Base-by-base conservation (phyloP, 2,113 vertebrate genomes). In the Trogon surrucura region DNA sequence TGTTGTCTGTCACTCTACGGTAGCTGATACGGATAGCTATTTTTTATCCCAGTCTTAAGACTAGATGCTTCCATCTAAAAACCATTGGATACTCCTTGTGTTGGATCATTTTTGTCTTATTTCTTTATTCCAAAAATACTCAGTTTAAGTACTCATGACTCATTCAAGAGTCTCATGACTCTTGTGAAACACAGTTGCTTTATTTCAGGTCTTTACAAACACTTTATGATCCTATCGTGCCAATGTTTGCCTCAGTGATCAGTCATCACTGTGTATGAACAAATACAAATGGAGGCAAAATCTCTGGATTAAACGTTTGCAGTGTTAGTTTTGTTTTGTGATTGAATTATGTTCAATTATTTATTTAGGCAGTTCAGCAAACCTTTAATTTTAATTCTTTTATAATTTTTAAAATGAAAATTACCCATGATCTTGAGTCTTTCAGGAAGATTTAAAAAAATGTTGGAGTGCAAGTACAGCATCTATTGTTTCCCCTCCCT, bases 31-130 rank as follows among this genome's bases (percentile, higher is more conserved):
- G 9, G 22, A 25, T 26, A 66, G 21, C 29, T 16, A 3, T 9
- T 89, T 78, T 17, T 54, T 79, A 82, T 9, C 26, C 4, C 3
- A 73, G 29, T 47, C 29, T 70, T 56, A 56, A 56, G 34, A 70
- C 14, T 44, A 16, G 26, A 70, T 82, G 16, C 6, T 13, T 0
- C 26, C 17, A 34, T 50, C 38, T 60, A 12, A 54, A 62, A 70
- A n/a, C 5, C 19, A 51, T 29, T 51, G 6, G 32, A 8, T 66
- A 2, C 2, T 45, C 4, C 5, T 6, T 44, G 6, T 34, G 8
- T n/a, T 74, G 27, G 18, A 66, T 71, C 0, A 32, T n/a, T 71
- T 93, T 65, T 65, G 2, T 23, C 30, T 81, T 32, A 51, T 16
- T 50, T 73, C 16, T 84, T 77, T 58, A 38, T 62, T 67, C 3